phyloP scores from a whole-genome alignment of 2,797 vertebrate species.

The Microcaecilia unicolor region DNA sequence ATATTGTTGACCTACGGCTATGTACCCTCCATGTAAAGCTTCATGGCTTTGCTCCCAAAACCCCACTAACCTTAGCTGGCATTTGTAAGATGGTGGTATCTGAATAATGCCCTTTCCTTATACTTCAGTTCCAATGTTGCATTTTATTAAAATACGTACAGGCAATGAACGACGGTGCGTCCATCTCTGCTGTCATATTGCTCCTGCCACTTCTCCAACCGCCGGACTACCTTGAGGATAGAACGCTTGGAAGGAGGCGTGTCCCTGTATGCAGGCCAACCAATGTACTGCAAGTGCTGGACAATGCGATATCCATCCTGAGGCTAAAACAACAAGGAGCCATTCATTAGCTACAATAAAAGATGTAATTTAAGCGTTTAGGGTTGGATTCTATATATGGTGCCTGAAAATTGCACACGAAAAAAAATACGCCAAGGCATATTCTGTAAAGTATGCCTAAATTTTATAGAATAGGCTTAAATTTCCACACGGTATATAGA shows the following conservation, averaged over 20 bases:
- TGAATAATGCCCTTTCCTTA: not conserved
- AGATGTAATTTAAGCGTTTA: too few relatives aligned
- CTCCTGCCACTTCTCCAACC: conserved; percentile 94
- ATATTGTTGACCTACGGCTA: too few relatives aligned
- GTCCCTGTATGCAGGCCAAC: conserved; percentile 94
- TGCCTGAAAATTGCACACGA: too few relatives aligned
- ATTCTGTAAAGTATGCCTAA: too few relatives aligned
- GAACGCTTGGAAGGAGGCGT: conserved; percentile 91
- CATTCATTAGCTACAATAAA: too few relatives aligned
- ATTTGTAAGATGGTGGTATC: not conserved
- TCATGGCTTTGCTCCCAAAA: not conserved
- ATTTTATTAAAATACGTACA: conserved; percentile 60
- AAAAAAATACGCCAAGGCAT: too few relatives aligned
- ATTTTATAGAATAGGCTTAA: too few relatives aligned
- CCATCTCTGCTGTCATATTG: conserved; percentile 90
- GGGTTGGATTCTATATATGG: too few relatives aligned
- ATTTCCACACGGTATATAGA: too few relatives aligned
- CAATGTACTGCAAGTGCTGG: conserved; percentile 96
- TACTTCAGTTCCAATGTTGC: not conserved
- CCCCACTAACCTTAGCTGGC: not conserved
- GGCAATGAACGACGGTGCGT: conserved; percentile 89
- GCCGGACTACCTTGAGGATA: conserved; percentile 82
- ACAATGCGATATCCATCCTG: conserved; percentile 93
- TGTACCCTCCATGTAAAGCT: too few relatives aligned
- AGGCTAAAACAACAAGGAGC: conserved; percentile 70